Evolutionary conservation across 2,888 invertebrate species (phyloP), one percentile per base, ranked within the genome.

Genomic region (Adela reaumurella): DNA sequence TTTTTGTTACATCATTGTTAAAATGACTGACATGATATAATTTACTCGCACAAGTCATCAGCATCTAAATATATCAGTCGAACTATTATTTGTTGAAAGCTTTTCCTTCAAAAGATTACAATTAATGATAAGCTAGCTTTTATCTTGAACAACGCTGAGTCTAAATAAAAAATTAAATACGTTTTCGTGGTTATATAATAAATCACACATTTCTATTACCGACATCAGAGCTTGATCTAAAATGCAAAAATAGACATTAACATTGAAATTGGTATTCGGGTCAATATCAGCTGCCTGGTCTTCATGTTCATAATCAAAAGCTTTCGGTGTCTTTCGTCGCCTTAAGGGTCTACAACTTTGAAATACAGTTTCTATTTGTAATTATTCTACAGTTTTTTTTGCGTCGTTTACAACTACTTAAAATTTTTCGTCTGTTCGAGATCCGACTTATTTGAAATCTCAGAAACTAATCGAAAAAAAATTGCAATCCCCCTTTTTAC

Each of bases 101-200:
- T 24, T 24, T 24, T 24, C 24, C 24, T 24, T 24, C 8, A 24
- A 24, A 24, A 4, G 51, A 50, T 52, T 50, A 51, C 51, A 52
- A 51, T 28, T 52, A 50, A 45, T 54, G 52, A 50, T 50, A 50
- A 52, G 51, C 50, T 42, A 51, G 43, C 49, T 45, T 54, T 54
- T 50, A 48, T 53, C 54, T 54, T 53, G 53, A 42, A 51, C 50
- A 54, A 53, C 51, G 51, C 50, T 50, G 50, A 50, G 24, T 20
- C 51, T 52, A 49, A 53, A 53, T 53, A 52, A 53, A 55, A 24
- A 24, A 24, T 24, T 24, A 24, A 24, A 24, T 19, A 52, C 52
- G 53, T 55, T 50, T 47, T 54, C 51, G 24, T 54, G 52, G 51
- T 53, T 51, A 55, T 53, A 52, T 46, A 53, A 53, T 51, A 53